Evolutionary conservation across 2,888 invertebrate species (phyloP).

Genomic region (Drosophila dives): DNA sequence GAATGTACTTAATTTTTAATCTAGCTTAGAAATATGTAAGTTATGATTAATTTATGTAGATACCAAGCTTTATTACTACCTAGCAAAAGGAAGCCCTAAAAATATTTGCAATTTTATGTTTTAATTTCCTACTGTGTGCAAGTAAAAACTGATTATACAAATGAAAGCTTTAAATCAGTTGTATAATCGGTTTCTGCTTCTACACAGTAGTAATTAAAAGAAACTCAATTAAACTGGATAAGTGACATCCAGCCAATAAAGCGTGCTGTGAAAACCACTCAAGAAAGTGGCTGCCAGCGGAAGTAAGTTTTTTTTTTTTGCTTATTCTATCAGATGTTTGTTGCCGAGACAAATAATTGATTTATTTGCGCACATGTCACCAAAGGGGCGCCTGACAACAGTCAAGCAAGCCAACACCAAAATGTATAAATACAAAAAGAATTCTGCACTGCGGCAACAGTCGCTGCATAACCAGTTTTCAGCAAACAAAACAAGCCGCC

Average conservation of each 20-base stretch:
- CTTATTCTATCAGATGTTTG: conserved; percentile 67
- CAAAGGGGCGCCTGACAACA: conserved; percentile 36
- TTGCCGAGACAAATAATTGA: conserved; percentile 67
- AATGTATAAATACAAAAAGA: conserved; percentile 72
- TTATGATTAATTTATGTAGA: background rate
- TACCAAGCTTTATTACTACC: background rate
- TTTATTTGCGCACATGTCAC: conserved; percentile 55
- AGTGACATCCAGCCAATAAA: conserved; percentile 61
- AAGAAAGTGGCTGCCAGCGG: conserved; percentile 71
- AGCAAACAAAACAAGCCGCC: conserved; percentile 65
- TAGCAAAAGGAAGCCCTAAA: conserved; percentile 13
- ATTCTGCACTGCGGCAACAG: conserved; percentile 64
- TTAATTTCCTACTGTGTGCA: conserved; percentile 14
- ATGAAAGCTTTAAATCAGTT: conserved; percentile 25
- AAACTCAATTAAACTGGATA: conserved; percentile 74
- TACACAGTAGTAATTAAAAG: conserved; percentile 39
- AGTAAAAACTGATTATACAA: too few species aligned
- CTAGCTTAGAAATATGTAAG: background rate
- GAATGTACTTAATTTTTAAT: background rate
- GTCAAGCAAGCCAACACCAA: conserved; percentile 15
- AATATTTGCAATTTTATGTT: background rate
- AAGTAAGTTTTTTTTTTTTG: conserved; percentile 59
- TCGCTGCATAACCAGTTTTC: conserved; percentile 66
- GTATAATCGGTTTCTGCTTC: conserved; percentile 15
- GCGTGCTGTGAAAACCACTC: conserved; percentile 72